Conservation (phyloP, 2,888 invertebrate genomes). For the Steinernema scapterisci region DNA sequence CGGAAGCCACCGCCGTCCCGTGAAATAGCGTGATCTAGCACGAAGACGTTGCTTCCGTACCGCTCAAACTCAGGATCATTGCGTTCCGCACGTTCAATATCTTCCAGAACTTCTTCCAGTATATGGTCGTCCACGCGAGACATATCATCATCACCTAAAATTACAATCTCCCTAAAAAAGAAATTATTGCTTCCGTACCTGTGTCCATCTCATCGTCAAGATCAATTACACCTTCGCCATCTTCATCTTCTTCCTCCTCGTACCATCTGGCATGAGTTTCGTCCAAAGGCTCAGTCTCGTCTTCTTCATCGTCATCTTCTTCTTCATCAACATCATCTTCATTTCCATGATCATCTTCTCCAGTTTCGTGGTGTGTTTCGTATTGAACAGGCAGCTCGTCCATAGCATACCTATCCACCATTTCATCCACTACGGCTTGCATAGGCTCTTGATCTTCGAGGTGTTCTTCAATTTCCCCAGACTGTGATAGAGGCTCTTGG, state of each 20-base stretch:
- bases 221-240: conserved; percentile 42
- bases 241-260: conserved; percentile 45
- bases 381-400: no score
- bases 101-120: conserved; percentile 32
- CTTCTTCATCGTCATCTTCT: conserved; percentile 44
- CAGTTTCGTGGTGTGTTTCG: neutral
- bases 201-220: neutral
- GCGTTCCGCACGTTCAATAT: conserved; percentile 38
- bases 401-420: neutral
- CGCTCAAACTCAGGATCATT: conserved; percentile 37
- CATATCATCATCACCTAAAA: conserved; percentile 3
- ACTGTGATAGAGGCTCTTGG: neutral
- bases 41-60: conserved; percentile 34
- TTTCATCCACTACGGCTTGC: neutral
- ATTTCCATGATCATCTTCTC: conserved; percentile 61
- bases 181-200: neutral
- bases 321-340: conserved; percentile 31
- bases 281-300: conserved; percentile 33
- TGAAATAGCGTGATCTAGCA: no score
- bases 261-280: conserved; percentile 1
- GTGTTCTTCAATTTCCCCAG: neutral
- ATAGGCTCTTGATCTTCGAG: neutral
- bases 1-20: no score
- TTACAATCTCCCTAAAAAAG: neutral
- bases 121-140: conserved; percentile 37